Evolutionary conservation across 2,888 invertebrate genomes (phyloP).

Genomic region (Podabrus alpinus): DNA sequence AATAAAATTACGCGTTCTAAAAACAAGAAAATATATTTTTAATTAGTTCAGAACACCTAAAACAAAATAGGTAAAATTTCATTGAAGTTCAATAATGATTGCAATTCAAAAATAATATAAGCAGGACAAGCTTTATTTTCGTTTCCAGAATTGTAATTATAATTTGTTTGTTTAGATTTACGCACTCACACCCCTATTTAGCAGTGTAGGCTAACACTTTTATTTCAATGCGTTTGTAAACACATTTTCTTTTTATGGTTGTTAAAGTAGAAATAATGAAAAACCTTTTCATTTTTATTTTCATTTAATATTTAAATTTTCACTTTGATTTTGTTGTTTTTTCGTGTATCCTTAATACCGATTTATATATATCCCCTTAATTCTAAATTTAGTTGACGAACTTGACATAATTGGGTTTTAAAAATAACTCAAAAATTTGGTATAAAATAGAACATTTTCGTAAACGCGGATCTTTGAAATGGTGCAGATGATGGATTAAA

Average conservation of each 20-base stretch:
- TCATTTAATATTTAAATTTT: too few species aligned
- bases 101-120: too few species aligned
- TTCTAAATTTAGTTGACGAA: not conserved
- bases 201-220: not conserved
- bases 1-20: too few species aligned
- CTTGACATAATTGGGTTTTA: not conserved
- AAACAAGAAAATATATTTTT: too few species aligned
- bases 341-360: not conserved
- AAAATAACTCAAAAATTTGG: too few species aligned
- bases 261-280: not conserved
- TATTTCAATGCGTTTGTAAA: not conserved
- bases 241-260: not conserved
- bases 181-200: not conserved
- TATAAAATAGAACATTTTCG: not conserved
- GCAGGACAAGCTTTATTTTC: not conserved
- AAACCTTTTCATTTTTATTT: not conserved
- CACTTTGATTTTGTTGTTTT: not conserved
- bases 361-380: not conserved
- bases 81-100: too few species aligned
- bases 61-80: too few species aligned
- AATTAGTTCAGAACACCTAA: too few species aligned
- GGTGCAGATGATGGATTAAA: not conserved
- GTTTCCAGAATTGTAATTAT: not conserved
- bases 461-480: too few species aligned
- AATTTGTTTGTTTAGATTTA: not conserved